Base-by-base conservation (phyloP, 2,113 vertebrate genomes). In the Catharus bicknelli region DNA sequence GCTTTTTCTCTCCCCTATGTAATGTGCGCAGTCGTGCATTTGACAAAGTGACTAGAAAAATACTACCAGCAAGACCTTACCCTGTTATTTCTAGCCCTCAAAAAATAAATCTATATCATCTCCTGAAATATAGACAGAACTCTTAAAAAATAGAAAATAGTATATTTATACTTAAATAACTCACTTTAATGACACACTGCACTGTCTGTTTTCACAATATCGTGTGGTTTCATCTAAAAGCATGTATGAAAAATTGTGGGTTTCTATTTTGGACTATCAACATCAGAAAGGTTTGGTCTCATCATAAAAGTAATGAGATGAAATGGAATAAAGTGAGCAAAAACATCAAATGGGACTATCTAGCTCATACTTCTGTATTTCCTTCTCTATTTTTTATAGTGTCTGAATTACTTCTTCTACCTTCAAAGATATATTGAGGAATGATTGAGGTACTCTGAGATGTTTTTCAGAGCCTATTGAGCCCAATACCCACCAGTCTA, bases 1-100 rank as follows among this genome's bases (percentile, higher is more conserved):
- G 51, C 40, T 95, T 93, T 79, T 78, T 17, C 85, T 81, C 67
- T 74, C 84, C 20, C 63, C 55, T 26, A 57, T 50, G 32, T 79
- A 93, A 77, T 20, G 54, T 36, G 83, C 86, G 64, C 66, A 84
- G 75, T 45, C 3, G 16, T 61, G 74, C 81, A 66, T 95, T 96
- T 94, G 90, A 96, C 82, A 94, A 92, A 93, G 77, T 67, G 86
- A 88, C 89, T 83, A 95, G 90, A 95, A 96, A 95, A 86, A 93
- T 61, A 76, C 38, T 75, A 90, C 40, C 23, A 64, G 40, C 19
- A 38, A 87, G 66, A 80, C 81, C 94, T 96, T 90, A 81, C 43
- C 34, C 59, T 83, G 13, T 86, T 93, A 73, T 86, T 78, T 77
- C 72, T 62, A 74, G 29, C 62, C 87, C 64, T 93, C 53, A 75